Base-by-base conservation (phyloP, 30 jellyfish, hydroid and myxozoan species). In the Catostylus mosaicus region DNA sequence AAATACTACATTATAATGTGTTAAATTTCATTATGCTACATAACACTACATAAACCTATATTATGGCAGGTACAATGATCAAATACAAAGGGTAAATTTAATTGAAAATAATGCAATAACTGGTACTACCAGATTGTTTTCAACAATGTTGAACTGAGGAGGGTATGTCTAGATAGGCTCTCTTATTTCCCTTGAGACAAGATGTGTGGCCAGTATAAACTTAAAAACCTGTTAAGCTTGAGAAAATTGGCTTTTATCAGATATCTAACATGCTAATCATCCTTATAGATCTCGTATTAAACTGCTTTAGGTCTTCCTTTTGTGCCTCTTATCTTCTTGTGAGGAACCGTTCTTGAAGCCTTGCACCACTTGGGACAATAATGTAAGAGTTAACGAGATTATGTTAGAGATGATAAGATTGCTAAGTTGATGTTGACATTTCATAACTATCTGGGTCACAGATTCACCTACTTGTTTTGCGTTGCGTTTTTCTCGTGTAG, bases 391-490 rank as follows among this genome's bases (percentile, higher is more conserved):
- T 59, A 27, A 59, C 19, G 19, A 59, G 71, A 59, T 59, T 27
- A 1, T 59, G 6, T 1, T 24, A 2, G 40, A 27, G 71, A 7
- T 59, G 71, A 59, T 59, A 59, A 59, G 40, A 59, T 59, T 59
- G 37, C 37, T 16, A 22, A 3, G 36, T 59, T n/a, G 35, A 59
- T 27, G 35, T 59, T 3, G 38, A 59, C 37, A 23, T 27, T 43
- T 59, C 37, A 59, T 59, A 59, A 59, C 38, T 22, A 48, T 22
- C 71, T 59, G 23, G 71, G 71, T 59, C 71, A 59, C 20, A 10
- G 71, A 10, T 24, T 59, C 37, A 10, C 16, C 56, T 6, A 43
- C 56, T 43, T 8, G 56, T 43, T 8, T 23, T 48, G 14, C 14
- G 63, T 3, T 48, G 20, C 63, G 24, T 48, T 48, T 48, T 48